A percentile compares a stretch with the other conserved stretches of the same genome.
These are phyloP conservation scores for Drosophila macrospina DNA, from an alignment of 2,888 invertebrate genomes.

Conservation along the genomic window DNA sequence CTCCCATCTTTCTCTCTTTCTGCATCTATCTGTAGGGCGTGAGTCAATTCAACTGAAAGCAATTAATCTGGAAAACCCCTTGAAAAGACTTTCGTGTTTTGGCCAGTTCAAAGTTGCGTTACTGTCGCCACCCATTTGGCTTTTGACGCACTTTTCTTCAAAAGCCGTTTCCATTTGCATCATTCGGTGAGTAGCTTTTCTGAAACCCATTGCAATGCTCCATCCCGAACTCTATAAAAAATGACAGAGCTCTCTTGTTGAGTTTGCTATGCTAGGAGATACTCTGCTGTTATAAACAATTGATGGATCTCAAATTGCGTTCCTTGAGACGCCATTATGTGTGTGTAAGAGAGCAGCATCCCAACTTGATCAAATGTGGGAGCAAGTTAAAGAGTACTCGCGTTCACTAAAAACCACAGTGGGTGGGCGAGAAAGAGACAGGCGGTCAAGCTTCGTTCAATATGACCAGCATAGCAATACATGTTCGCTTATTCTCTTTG, in stretches of 20 bases:
- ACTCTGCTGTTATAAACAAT: background rate
- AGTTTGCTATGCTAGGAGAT: background rate
- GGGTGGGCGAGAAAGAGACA: too few species aligned
- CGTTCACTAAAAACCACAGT: too few species aligned
- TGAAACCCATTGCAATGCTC: slow-evolving; percentile 19
- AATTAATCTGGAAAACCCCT: slow-evolving; percentile 4
- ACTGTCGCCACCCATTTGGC: slow-evolving; percentile 6
- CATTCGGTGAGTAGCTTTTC: slow-evolving; percentile 6
- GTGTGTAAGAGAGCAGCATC: background rate
- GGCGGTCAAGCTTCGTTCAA: too few species aligned
- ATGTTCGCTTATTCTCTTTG: too few species aligned
- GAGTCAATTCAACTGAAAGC: slow-evolving; percentile 6
- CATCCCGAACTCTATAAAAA: slow-evolving; percentile 3
- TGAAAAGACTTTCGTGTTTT: background rate
- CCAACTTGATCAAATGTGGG: background rate
- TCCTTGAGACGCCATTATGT: too few species aligned
- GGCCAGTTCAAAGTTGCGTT: slow-evolving; percentile 7
- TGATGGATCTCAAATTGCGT: background rate
- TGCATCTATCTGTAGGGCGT: background rate
- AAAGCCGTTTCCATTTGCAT: slow-evolving; percentile 21
- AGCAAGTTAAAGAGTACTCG: too few species aligned
- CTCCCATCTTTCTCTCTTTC: background rate
- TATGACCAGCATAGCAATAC: too few species aligned
- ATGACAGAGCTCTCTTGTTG: background rate
- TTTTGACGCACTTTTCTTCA: slow-evolving; percentile 19